Percentiles rank a stretch among this genome's conserved stretches.
Conservation (phyloP, 2,888 invertebrate species). For the Lucinisca nassula region DNA sequence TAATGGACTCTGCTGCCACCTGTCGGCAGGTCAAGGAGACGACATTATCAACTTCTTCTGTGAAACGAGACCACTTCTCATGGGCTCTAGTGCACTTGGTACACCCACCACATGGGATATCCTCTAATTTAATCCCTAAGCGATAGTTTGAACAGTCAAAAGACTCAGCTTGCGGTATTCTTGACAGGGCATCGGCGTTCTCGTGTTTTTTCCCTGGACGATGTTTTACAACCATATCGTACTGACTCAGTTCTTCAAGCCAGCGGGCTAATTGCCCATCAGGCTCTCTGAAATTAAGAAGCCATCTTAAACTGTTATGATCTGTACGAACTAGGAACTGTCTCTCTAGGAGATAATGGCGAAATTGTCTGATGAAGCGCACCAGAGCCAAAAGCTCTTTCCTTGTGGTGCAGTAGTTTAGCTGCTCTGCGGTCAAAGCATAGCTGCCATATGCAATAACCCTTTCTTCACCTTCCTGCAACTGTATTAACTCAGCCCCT, state of each 20-base stretch:
- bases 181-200: constrained; percentile 37
- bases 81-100: constrained; percentile 28
- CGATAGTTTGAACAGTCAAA: constrained; percentile 12
- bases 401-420: constrained; percentile 61
- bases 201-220: constrained; percentile 49
- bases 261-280: constrained; percentile 57
- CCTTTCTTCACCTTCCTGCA: constrained; percentile 63
- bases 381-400: constrained; percentile 66
- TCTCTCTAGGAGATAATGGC: constrained; percentile 64
- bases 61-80: constrained; percentile 20
- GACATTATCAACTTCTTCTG: constrained; percentile 27
- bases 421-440: constrained; percentile 39
- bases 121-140: neutral
- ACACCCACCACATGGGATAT: constrained; percentile 45
- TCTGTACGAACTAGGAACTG: constrained; percentile 64
- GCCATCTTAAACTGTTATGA: constrained; percentile 62
- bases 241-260: constrained; percentile 52
- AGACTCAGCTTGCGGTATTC: constrained; percentile 9
- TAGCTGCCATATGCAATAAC: constrained; percentile 66
- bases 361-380: constrained; percentile 66
- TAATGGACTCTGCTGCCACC: neutral
- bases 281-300: constrained; percentile 52
- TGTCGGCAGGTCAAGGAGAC: neutral
- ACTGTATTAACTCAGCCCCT: constrained; percentile 68
- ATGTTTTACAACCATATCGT: constrained; percentile 54